Evolutionary conservation across 1,140 invertebrate genomes (phyloP).

Genomic region (Cylas formicarius): DNA sequence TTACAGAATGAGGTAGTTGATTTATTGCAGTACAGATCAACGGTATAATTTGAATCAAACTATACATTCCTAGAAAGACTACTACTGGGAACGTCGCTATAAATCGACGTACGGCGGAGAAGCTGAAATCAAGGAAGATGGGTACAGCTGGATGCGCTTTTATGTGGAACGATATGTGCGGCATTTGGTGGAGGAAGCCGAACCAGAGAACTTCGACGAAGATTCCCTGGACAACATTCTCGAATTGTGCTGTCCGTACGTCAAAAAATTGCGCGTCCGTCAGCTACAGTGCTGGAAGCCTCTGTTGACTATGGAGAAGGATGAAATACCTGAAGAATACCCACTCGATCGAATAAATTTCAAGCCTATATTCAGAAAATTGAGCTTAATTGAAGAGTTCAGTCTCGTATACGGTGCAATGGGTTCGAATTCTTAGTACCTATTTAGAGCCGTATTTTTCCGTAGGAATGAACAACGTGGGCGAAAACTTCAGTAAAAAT

Average conservation of each 20-base stretch:
- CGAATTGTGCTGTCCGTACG: constrained; percentile 30
- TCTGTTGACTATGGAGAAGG: constrained; percentile 30
- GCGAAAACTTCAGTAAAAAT: constrained; percentile 31
- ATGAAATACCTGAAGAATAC: constrained; percentile 36
- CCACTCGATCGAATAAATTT: constrained; percentile 39
- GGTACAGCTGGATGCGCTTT: constrained; percentile 38
- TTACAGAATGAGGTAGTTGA: no score
- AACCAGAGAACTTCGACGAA: constrained; percentile 39
- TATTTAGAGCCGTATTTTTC: constrained; percentile 1
- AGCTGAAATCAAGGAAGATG: constrained; percentile 23
- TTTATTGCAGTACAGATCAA: no score
- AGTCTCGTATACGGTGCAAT: constrained; percentile 29
- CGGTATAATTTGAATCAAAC: background rate
- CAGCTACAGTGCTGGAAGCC: constrained; percentile 38
- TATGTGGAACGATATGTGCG: constrained; percentile 38
- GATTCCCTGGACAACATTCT: constrained; percentile 34
- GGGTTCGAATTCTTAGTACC: background rate
- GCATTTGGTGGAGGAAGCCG: constrained; percentile 34
- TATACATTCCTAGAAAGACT: constrained; percentile 29
- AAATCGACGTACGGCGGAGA: constrained; percentile 24
- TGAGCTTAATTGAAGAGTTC: constrained; percentile 31
- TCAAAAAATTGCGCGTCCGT: constrained; percentile 32
- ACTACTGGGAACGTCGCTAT: constrained; percentile 38
- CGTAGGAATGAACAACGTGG: constrained; percentile 30
- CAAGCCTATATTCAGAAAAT: constrained; percentile 29